Evolutionary conservation across 1,140 invertebrate species (phyloP), one percentile per base, ranked within the genome.

Genomic region (Sitobion miscanthi): DNA sequence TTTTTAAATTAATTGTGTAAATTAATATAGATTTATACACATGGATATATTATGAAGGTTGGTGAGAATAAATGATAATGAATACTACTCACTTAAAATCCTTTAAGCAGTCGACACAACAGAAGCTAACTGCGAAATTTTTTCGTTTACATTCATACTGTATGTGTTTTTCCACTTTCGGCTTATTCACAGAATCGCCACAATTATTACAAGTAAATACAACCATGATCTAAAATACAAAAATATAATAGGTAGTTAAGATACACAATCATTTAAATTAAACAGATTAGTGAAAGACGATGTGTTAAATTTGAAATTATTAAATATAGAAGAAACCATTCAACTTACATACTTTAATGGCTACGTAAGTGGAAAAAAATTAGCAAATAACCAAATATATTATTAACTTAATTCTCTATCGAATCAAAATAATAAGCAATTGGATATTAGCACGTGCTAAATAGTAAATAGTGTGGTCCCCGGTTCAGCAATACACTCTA

Each of bases 161-260:
- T 95, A 98, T 98, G 95, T 99, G 98, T 95, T 98, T 98, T 94
- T 98, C 98, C 7, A 99, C 98, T 95, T 97, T 97, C 54, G 98
- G 97, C 95, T 99, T 99, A 95, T 99, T 98, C 2, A 99, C 95
- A 42, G 97, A 97, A 93, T 98, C 98, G 0, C 98, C 98, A 95
- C 98, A 99, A 94, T 97, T 96, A 94, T 97, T 97, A 95, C 98
- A 99, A 30, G 97, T 98, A 95, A 99, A 99, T 47, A 98, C 97
- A 62, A 99, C 98, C 98, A 99, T 99, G 62, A 77, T 77, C 62
- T 77, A 77, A 5, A 77, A 1, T 77, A n/a, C 4, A 77, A 77
- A n/a, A 25, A 69, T 21, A 4, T n/a, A 35, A n/a, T 23, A 54
- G 52, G 4, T 54, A 77, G 3, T 69, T 42, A 30, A 62, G 3